These are phyloP conservation scores for Conger conger DNA, from an alignment of 2,113 vertebrate species.

Conservation along the genomic window DNA sequence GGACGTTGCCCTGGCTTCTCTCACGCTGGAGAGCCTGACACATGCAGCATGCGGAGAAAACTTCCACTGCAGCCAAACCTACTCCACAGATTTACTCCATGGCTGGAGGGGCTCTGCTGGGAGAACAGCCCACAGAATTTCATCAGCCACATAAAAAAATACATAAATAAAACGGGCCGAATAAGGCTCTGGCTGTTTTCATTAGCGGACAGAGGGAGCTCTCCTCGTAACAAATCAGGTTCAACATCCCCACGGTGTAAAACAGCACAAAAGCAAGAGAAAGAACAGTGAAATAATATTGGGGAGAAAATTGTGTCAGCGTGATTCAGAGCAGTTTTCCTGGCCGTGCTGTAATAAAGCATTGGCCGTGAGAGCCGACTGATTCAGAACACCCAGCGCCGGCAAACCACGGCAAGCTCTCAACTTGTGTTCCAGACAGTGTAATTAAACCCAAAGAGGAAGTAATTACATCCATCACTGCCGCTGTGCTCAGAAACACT, in stretches of 20 bases:
- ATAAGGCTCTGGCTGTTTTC: constrained; percentile 50
- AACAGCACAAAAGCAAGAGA: constrained; percentile 66
- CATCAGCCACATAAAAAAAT: constrained; percentile 5
- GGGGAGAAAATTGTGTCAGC: constrained; percentile 52
- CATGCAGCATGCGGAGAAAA: constrained; percentile 33
- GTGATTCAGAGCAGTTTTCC: constrained; percentile 68
- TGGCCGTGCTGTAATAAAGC: constrained; percentile 71
- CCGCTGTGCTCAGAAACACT: background rate
- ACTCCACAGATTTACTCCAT: background rate
- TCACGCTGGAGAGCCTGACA: constrained; percentile 26
- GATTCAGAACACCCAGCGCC: constrained; percentile 51
- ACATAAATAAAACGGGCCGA: constrained; percentile 33
- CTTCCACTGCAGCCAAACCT: constrained; percentile 40
- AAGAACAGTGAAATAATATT: background rate
- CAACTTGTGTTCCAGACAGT: background rate
- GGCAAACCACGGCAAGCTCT: background rate
- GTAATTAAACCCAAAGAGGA: background rate
- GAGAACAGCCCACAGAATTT: background rate
- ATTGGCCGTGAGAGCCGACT: constrained; percentile 50
- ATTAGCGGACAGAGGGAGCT: constrained; percentile 60
- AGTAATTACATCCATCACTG: background rate
- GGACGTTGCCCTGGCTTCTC: background rate
- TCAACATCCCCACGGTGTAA: constrained; percentile 56
- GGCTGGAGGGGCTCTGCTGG: background rate
- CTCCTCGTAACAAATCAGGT: constrained; percentile 62